Evolutionary conservation across 2,113 vertebrate genomes (phyloP).

Genomic region (Synodontis membranacea): DNA sequence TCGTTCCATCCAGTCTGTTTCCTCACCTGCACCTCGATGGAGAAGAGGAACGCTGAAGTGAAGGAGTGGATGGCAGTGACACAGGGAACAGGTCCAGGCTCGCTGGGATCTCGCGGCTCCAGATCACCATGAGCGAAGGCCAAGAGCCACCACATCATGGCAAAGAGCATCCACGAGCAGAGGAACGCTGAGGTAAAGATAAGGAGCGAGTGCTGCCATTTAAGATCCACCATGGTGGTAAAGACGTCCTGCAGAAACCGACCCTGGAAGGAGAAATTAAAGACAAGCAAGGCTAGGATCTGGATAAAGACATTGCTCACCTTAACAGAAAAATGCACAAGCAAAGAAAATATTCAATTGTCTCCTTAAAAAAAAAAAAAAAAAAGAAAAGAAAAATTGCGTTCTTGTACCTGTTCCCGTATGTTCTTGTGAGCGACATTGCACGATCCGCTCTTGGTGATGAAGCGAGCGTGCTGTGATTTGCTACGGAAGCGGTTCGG

Average conservation of each 20-base stretch:
- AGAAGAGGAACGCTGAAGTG: slow-evolving; percentile 82
- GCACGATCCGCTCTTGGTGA: slow-evolving; percentile 79
- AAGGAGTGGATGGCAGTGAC: slow-evolving; percentile 81
- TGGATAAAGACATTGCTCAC: not conserved
- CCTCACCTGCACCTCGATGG: slow-evolving; percentile 80
- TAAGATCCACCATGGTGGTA: slow-evolving; percentile 84
- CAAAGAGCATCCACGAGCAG: slow-evolving; percentile 84
- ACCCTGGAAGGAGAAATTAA: slow-evolving; percentile 62
- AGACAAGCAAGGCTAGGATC: not conserved
- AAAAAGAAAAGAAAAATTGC: not conserved
- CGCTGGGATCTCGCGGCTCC: slow-evolving; percentile 61
- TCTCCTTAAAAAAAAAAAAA: not conserved
- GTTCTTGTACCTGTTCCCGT: slow-evolving; percentile 72
- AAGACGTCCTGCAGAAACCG: slow-evolving; percentile 82
- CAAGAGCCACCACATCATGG: slow-evolving; percentile 82
- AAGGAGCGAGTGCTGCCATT: slow-evolving; percentile 80
- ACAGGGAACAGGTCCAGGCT: slow-evolving; percentile 68
- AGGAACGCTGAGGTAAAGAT: slow-evolving; percentile 83
- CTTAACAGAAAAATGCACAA: not conserved
- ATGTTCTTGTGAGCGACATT: slow-evolving; percentile 87
- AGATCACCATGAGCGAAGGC: slow-evolving; percentile 82
- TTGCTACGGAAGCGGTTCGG: slow-evolving; percentile 63
- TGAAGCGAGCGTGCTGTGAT: slow-evolving; percentile 74
- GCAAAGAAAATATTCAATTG: not conserved
- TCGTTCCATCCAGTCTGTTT: not conserved